A percentile compares a stretch with the other conserved stretches of the same genome.
phyloP scores from a whole-genome alignment of 2,113 vertebrate species.

The Oncorhynchus masou region DNA sequence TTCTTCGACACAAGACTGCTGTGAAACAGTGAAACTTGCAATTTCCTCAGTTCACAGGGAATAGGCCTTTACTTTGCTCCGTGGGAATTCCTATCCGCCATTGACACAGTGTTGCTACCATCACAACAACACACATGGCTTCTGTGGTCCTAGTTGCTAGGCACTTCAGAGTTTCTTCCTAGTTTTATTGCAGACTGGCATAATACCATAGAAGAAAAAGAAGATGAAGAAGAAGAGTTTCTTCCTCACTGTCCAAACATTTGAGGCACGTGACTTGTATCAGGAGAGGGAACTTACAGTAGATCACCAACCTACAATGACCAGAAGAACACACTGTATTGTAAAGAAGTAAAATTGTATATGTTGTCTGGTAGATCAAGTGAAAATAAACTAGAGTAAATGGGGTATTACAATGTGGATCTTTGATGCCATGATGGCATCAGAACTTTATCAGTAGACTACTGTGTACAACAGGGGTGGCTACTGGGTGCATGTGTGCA shows the following conservation, averaged over 20 bases:
- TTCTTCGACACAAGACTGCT: constrained; percentile 5
- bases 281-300: background rate
- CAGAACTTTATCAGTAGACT: no score
- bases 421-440: no score
- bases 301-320: background rate
- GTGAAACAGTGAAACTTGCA: background rate
- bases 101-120: constrained; percentile 23
- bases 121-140: constrained; percentile 49
- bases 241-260: background rate
- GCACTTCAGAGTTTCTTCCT: constrained; percentile 4
- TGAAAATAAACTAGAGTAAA: background rate
- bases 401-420: no score
- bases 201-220: no score
- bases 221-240: no score
- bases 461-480: background rate
- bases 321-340: background rate
- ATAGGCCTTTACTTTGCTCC: background rate
- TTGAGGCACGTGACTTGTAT: constrained; percentile 3
- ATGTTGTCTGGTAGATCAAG: background rate
- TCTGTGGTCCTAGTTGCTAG: constrained; percentile 30
- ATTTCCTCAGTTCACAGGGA: constrained; percentile 10
- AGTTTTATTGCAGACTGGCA: no score
- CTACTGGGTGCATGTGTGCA: background rate
- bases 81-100: background rate
- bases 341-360: background rate